phyloP scores from a whole-genome alignment of 2,113 vertebrate genomes.

The Chinchilla lanigera region DNA sequence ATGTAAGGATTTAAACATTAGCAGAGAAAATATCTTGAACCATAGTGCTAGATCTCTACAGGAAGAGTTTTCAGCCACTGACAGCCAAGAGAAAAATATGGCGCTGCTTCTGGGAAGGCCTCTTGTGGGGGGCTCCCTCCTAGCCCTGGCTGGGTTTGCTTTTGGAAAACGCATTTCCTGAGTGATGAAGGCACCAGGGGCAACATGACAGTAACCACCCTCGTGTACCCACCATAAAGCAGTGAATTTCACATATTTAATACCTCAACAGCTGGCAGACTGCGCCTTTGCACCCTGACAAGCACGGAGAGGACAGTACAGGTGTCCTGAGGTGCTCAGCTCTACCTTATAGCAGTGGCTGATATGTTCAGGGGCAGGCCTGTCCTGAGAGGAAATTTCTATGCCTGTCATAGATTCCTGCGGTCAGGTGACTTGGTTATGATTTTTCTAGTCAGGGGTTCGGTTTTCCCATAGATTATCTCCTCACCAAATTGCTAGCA shows the following conservation, averaged over 20 bases:
- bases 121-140: neutral
- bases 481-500: neutral
- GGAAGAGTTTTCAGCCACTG: neutral
- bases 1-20: neutral
- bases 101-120: neutral
- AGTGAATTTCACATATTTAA: neutral
- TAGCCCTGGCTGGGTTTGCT: neutral
- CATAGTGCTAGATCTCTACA: neutral
- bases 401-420: neutral
- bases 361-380: neutral
- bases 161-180: neutral
- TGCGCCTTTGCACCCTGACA: neutral
- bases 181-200: neutral
- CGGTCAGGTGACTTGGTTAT: neutral
- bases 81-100: neutral
- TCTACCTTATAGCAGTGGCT: neutral
- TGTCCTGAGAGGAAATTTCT: conserved; percentile 1
- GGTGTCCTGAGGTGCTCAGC: neutral
- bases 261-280: neutral
- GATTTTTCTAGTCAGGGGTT: conserved; percentile 10
- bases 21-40: neutral
- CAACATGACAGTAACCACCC: neutral
- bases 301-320: neutral
- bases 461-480: neutral
- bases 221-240: neutral